A percentile compares a stretch with the other conserved stretches of the same genome.
phyloP scores from a whole-genome alignment of 2,888 invertebrate genomes.

The Oscheius sp. region DNA sequence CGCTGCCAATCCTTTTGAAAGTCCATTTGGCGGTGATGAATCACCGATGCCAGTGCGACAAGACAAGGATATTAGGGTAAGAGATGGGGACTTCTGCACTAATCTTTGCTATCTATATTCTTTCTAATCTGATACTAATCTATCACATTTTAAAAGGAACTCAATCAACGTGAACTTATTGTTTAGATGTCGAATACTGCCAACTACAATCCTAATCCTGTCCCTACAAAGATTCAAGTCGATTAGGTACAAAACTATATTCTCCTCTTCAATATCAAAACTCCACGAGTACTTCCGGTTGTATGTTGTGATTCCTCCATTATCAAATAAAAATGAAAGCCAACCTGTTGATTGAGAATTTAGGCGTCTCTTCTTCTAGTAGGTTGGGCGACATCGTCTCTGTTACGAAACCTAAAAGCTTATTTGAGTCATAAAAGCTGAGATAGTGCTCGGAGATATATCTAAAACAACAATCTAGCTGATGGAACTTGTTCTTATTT shows the following conservation, averaged over 20 bases:
- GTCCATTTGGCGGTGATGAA: slow-evolving; percentile 20
- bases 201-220: slow-evolving; percentile 45
- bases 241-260: slow-evolving; percentile 24
- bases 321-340: slow-evolving; percentile 21
- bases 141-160: too few species aligned
- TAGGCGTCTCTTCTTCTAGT: neutral
- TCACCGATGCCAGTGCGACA: slow-evolving; percentile 4
- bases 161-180: neutral
- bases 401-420: neutral
- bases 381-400: neutral
- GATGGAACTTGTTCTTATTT: too few species aligned
- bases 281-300: slow-evolving; percentile 22
- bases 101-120: too few species aligned
- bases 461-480: too few species aligned
- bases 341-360: slow-evolving; percentile 29
- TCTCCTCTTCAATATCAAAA: slow-evolving; percentile 11
- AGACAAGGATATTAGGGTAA: slow-evolving; percentile 20
- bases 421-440: neutral
- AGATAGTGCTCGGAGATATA: neutral
- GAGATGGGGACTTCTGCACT: too few species aligned
- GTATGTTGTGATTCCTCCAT: slow-evolving; percentile 3
- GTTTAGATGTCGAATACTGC: slow-evolving; percentile 43
- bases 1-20: slow-evolving; percentile 34
- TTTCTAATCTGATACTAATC: too few species aligned
- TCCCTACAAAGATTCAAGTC: slow-evolving; percentile 29